Base-by-base conservation (phyloP, 2,888 invertebrate species). In the Keiferia lycopersicella region DNA sequence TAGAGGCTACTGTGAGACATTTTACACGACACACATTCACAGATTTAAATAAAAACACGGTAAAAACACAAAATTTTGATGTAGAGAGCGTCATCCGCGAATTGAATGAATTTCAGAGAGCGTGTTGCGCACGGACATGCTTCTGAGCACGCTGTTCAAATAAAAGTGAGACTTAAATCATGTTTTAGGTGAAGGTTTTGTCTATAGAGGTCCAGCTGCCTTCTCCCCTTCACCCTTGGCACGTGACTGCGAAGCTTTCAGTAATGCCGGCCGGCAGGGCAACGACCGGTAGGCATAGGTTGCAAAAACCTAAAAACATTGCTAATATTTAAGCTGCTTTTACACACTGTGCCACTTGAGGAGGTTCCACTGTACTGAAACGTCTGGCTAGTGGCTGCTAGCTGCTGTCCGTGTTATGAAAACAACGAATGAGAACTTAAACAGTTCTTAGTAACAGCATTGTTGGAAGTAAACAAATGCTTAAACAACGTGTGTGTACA, bases 1-100 rank as follows among this genome's bases (percentile, higher is more conserved):
- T 58, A 65, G 59, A 64, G 45, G 30, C 66, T 68, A 34, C 56
- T 64, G 45, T 68, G 68, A 56, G 68, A 66, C 68, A 68, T 68
- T 8, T 39, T 65, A 58, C 50, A 60, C 61, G 6, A 45, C 45
- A 45, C 62, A 30, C 26, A 34, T 59, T n/a, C 48, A 57, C 48
- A 10, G 38, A 20, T 48, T 59, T 8, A 11, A 51, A 26, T 39
- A 57, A 10, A 16, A 22, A 53, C 51, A 22, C 22, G 20, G 14
- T 53, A 51, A 10, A 14, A 14, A 26, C 51, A 53, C 45, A 53
- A 12, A 22, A 10, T 53, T 53, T 22, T 22, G 34, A 34, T 53
- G 22, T 41, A 48, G 61, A 41, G 56, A 56, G 61, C 61, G 61
- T 26, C 26, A 45, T 41, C 50, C 26, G 30, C 26, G 60, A n/a